Percentiles rank a stretch among this genome's conserved stretches.
phyloP scores from a whole-genome alignment of 2,888 invertebrate species.

The Himalopsyche tibetana region DNA sequence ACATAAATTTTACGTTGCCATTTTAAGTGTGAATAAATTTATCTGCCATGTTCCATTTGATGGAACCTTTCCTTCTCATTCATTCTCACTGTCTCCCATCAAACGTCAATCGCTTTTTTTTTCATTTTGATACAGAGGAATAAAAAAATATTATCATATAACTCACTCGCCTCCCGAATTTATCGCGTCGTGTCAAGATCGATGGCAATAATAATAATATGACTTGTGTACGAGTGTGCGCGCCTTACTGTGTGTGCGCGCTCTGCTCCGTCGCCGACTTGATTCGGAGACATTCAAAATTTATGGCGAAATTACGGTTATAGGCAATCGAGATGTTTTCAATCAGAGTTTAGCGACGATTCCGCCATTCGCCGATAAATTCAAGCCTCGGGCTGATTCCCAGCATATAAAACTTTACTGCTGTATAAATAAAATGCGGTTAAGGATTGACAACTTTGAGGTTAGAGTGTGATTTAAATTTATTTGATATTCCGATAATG shows the following conservation, averaged over 20 bases:
- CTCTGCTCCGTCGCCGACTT: not conserved
- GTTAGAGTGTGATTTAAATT: conserved; percentile 20
- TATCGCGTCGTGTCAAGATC: conserved; percentile 12
- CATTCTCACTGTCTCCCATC: not conserved
- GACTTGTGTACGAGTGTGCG: conserved; percentile 13
- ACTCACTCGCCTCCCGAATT: conserved; percentile 4
- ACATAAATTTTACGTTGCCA: too few species aligned
- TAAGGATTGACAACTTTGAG: conserved; percentile 1
- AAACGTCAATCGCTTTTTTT: not conserved
- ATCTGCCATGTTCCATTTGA: not conserved
- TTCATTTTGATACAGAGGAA: conserved; percentile 5
- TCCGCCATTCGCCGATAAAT: conserved; percentile 58
- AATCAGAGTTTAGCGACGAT: conserved; percentile 65
- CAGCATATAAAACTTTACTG: conserved; percentile 27
- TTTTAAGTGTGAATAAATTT: not conserved
- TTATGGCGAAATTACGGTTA: conserved; percentile 65
- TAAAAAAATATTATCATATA: conserved; percentile 26
- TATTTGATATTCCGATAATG: conserved; percentile 19
- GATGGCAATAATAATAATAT: conserved; percentile 41
- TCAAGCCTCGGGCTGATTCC: conserved; percentile 31
- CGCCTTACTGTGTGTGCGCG: not conserved
- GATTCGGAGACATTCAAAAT: conserved; percentile 58
- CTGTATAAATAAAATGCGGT: conserved; percentile 49
- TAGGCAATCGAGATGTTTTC: conserved; percentile 64
- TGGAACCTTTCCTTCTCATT: not conserved